Conservation (phyloP, 35 echinoderm and acorn worm genomes). For the Patiria miniata region DNA sequence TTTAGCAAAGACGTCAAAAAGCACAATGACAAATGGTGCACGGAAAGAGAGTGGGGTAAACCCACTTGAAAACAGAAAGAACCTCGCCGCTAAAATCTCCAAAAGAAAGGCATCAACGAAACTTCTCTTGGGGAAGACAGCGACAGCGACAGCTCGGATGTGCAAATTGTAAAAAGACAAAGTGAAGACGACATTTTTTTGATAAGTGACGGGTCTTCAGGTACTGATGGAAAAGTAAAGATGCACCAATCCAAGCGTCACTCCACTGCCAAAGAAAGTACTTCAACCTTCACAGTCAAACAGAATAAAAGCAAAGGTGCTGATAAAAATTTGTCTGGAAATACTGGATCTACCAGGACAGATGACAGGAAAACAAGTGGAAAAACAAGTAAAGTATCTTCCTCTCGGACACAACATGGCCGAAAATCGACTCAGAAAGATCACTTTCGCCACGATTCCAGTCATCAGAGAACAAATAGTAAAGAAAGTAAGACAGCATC, state of each 20-base stretch:
- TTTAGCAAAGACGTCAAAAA: neutral
- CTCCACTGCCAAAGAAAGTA: neutral
- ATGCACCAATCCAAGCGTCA: neutral
- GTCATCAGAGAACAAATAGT: neutral
- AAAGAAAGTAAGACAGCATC: neutral
- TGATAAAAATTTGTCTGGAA: neutral
- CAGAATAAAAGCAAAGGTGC: neutral
- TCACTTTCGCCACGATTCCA: neutral
- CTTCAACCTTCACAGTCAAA: neutral
- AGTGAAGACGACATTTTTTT: neutral
- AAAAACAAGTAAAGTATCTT: neutral
- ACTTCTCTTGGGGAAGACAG: constrained; percentile 19
- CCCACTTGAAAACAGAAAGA: neutral
- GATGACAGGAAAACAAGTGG: neutral
- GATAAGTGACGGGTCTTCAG: neutral
- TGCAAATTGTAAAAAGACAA: neutral
- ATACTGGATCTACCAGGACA: too few species aligned
- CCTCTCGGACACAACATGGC: neutral
- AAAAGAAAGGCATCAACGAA: neutral
- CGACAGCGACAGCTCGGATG: constrained; percentile 1
- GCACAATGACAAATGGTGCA: neutral
- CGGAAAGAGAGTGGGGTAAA: neutral
- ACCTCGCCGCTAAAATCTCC: neutral
- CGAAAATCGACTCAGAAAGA: neutral
- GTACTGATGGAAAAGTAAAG: neutral